Conservation (phyloP, 2,797 vertebrate species). For the Tokudaia muenninki region DNA sequence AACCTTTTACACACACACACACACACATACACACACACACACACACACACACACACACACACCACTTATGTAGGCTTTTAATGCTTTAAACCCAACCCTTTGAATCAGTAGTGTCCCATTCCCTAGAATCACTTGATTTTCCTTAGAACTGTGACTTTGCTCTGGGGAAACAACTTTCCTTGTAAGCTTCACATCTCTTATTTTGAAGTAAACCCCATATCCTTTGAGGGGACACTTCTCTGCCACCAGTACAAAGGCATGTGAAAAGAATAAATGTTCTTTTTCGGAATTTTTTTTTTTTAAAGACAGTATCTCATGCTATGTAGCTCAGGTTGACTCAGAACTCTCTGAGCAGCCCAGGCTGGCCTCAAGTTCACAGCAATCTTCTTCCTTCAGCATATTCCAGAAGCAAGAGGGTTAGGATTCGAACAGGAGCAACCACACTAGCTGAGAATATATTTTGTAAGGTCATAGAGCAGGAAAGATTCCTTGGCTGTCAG, state of each 20-base stretch:
- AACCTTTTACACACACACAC: not conserved
- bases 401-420: not conserved
- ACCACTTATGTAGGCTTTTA: not conserved
- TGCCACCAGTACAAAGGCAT: not conserved
- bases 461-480: not conserved
- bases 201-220: not conserved
- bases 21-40: not conserved
- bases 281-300: not conserved
- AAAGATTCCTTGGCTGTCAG: not conserved
- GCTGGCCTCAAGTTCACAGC: not conserved
- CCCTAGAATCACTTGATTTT: constrained; percentile 15
- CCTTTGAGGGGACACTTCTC: not conserved
- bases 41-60: no score
- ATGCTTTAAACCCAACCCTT: constrained; percentile 8
- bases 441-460: not conserved
- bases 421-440: not conserved
- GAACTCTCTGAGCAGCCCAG: not conserved
- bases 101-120: not conserved
- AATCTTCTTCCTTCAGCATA: not conserved
- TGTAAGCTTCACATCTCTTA: not conserved
- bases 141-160: not conserved
- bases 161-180: not conserved
- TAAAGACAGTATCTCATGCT: not conserved
- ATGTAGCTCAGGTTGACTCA: not conserved
- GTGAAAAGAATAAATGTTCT: not conserved